phyloP scores from a whole-genome alignment of 2,888 invertebrate species.

The Norana najaformis region DNA sequence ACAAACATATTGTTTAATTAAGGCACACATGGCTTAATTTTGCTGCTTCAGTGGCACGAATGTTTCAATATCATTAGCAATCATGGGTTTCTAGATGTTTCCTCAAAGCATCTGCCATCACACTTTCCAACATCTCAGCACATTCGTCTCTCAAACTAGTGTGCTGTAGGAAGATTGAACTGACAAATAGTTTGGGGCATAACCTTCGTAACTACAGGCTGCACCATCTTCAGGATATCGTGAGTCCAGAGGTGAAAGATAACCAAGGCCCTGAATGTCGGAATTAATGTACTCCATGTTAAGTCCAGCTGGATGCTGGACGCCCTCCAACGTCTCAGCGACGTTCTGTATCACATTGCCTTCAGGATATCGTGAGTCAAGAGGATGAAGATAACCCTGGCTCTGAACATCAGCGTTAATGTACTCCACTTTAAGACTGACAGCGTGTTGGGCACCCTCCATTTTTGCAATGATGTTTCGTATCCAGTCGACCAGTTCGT shows the following conservation, averaged over 20 bases:
- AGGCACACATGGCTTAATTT: neutral
- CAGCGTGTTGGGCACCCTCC: conserved; percentile 17
- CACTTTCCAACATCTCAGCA: neutral
- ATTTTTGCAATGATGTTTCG: conserved; percentile 38
- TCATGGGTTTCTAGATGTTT: neutral
- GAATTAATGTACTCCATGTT: conserved; percentile 10
- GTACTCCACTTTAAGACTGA: conserved; percentile 21
- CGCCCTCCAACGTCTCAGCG: conserved; percentile 30
- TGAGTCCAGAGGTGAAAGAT: neutral
- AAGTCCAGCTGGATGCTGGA: neutral
- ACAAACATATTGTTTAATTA: neutral
- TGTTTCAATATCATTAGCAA: neutral
- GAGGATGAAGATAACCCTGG: neutral
- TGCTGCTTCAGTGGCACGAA: neutral
- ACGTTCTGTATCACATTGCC: conserved; percentile 33
- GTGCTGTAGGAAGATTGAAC: neutral
- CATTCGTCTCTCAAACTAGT: neutral
- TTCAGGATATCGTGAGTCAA: neutral
- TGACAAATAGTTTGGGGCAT: neutral
- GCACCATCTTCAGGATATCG: neutral
- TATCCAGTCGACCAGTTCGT: conserved; percentile 38
- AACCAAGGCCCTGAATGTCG: neutral
- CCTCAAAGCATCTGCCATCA: neutral
- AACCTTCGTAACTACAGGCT: neutral
- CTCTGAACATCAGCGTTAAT: neutral